Evolutionary conservation across 2,797 vertebrate species (phyloP).

Genomic region (Anguilla megastoma): DNA sequence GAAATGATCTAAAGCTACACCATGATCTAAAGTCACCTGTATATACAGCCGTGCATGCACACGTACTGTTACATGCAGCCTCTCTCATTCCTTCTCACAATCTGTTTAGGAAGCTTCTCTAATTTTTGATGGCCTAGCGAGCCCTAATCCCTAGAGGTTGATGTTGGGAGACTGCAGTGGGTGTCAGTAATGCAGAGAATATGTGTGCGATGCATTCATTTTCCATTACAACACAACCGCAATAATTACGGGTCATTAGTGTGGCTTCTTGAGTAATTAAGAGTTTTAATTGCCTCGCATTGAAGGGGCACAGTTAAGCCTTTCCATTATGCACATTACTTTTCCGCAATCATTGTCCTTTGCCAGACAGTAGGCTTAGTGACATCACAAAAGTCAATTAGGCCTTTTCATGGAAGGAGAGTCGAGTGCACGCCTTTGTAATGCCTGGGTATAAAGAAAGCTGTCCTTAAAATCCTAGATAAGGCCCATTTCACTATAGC

Average conservation of each 20-base stretch:
- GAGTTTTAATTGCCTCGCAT: constrained; percentile 73
- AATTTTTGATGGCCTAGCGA: constrained; percentile 42
- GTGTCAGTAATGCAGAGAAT: constrained; percentile 49
- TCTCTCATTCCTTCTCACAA: not conserved
- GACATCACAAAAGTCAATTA: constrained; percentile 73
- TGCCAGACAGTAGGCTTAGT: constrained; percentile 60
- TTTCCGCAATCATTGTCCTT: constrained; percentile 58
- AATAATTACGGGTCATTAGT: constrained; percentile 74
- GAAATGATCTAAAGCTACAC: not conserved
- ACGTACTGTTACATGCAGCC: not conserved
- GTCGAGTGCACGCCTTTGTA: constrained; percentile 62
- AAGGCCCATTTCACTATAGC: constrained; percentile 48
- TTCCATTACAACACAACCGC: constrained; percentile 56
- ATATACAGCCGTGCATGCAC: not conserved
- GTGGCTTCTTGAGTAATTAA: constrained; percentile 70
- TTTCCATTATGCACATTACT: constrained; percentile 58
- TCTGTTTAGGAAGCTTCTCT: constrained; percentile 55
- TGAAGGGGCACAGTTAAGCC: constrained; percentile 71
- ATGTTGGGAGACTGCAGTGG: constrained; percentile 45
- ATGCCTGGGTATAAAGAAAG: constrained; percentile 53
- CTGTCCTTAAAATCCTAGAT: constrained; percentile 47
- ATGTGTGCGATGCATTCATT: constrained; percentile 54
- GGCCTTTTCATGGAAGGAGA: constrained; percentile 56
- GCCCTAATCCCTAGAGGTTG: constrained; percentile 52
- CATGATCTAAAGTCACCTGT: not conserved